Conservation (phyloP, 2,113 vertebrate species). For the Xiphorhynchus elegans region DNA sequence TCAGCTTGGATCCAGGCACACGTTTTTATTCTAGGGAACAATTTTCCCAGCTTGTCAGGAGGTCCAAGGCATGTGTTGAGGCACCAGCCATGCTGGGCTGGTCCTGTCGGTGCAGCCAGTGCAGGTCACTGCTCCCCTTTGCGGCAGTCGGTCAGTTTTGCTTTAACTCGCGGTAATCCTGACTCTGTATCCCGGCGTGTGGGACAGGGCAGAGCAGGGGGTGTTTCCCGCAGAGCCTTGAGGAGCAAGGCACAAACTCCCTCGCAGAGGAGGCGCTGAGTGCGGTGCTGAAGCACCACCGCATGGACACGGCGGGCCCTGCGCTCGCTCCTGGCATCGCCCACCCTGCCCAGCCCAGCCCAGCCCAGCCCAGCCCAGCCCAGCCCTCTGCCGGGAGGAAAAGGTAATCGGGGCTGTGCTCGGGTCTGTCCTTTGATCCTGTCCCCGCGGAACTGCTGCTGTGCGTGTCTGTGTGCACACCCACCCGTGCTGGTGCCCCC, state of each 20-base stretch:
- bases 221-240: no score
- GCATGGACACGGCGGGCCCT: no score
- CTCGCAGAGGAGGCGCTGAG: no score
- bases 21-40: neutral
- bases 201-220: neutral
- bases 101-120: fast-evolving
- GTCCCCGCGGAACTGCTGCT: neutral
- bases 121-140: neutral
- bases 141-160: neutral
- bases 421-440: no score
- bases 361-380: no score
- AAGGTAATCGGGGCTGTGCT: no score
- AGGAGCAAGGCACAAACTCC: no score
- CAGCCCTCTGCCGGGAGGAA: no score
- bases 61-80: fast-evolving
- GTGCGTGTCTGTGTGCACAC: fast-evolving
- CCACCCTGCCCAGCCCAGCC: no score
- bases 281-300: no score
- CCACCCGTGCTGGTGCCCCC: neutral
- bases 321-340: no score
- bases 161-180: neutral
- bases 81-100: fast-evolving
- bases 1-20: neutral
- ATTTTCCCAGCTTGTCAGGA: neutral
- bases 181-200: fast-evolving